Conservation (phyloP, 2,797 vertebrate species). For the Rhinella marina region DNA sequence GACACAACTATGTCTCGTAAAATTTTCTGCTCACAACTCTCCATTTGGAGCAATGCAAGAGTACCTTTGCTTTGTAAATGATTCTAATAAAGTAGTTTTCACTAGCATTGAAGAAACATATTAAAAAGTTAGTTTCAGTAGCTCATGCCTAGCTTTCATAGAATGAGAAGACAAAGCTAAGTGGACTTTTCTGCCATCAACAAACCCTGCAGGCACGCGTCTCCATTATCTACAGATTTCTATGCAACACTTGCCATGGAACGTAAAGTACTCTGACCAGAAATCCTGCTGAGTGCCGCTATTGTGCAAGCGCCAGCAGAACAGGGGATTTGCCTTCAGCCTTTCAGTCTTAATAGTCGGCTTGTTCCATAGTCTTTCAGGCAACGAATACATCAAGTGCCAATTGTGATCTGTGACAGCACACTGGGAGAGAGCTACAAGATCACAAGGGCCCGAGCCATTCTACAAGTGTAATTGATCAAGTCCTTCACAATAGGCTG, state of each 20-base stretch:
- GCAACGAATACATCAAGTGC: background rate
- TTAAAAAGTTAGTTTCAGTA: background rate
- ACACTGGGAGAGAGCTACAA: background rate
- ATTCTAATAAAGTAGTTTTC: too few species aligned
- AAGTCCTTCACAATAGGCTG: background rate
- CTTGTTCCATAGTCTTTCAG: slow-evolving; percentile 8
- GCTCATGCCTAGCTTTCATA: background rate
- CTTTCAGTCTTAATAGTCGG: slow-evolving; percentile 2
- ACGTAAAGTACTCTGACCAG: background rate
- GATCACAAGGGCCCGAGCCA: background rate
- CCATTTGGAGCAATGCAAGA: too few species aligned
- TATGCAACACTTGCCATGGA: background rate
- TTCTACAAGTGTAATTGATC: slow-evolving; percentile 7
- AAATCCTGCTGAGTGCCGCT: slow-evolving; percentile 13
- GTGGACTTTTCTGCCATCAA: background rate
- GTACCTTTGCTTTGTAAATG: too few species aligned
- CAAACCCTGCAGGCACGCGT: background rate
- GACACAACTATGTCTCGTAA: too few species aligned
- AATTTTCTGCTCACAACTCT: too few species aligned
- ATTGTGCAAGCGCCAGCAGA: slow-evolving; percentile 3
- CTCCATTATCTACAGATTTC: slow-evolving; percentile 1
- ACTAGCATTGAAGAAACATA: too few species aligned
- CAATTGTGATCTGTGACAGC: slow-evolving; percentile 6
- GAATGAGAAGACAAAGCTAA: too few species aligned
- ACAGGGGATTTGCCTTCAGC: slow-evolving; percentile 1